These are phyloP conservation scores for Cervus canadensis DNA, from an alignment of 2,113 vertebrate species.

Conservation along the genomic window DNA sequence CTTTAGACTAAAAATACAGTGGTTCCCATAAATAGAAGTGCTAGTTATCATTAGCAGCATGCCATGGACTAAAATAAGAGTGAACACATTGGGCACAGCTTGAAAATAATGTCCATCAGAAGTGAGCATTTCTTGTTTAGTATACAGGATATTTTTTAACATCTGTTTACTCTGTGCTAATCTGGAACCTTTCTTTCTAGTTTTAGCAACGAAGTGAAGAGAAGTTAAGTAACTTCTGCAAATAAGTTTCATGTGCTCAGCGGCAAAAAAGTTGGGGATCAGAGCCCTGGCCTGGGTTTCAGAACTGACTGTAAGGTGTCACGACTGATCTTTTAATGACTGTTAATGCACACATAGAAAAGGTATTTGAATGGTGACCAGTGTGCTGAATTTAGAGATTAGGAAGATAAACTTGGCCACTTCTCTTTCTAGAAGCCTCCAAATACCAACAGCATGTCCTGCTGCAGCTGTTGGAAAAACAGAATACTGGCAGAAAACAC, in stretches of 20 bases:
- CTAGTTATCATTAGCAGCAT: too few relatives aligned
- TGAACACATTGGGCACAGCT: not conserved
- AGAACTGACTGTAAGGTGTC: not conserved
- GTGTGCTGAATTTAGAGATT: not conserved
- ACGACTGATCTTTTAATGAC: not conserved
- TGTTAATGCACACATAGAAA: not conserved
- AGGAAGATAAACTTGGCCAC: conserved; percentile 1
- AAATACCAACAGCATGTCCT: conserved; percentile 14
- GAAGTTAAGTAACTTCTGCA: not conserved
- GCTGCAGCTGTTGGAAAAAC: not conserved
- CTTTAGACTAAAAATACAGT: too few relatives aligned
- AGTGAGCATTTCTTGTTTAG: not conserved
- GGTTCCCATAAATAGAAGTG: too few relatives aligned
- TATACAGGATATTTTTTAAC: not conserved
- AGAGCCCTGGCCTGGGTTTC: not conserved
- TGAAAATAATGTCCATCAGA: conserved; percentile 15
- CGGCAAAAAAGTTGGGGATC: not conserved
- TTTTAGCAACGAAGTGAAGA: not conserved
- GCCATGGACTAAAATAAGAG: too few relatives aligned
- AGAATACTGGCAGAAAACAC: not conserved
- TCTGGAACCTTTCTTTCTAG: not conserved
- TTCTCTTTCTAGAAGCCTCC: not conserved
- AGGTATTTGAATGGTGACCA: not conserved
- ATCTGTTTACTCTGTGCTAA: not conserved
- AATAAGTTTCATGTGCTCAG: not conserved